Base-by-base conservation (phyloP, 37 sponge, comb jelly and placozoan species). In the Spongilla lacustris region DNA sequence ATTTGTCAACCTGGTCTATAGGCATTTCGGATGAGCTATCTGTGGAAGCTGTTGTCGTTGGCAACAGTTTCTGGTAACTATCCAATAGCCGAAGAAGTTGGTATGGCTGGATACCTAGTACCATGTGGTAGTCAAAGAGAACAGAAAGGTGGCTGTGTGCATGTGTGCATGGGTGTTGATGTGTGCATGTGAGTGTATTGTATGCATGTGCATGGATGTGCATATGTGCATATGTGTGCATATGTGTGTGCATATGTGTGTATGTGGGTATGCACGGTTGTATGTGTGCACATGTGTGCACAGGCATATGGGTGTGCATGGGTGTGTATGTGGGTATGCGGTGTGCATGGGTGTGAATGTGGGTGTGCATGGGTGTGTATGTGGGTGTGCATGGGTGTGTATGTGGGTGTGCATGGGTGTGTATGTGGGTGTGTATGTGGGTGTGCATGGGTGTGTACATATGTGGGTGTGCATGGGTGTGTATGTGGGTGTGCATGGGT, bases 61-160 rank as follows among this genome's bases (percentile, higher is more conserved):
- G n/a, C n/a, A n/a, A 41, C 41, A 41, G 41, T 41, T 41, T 41
- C 6, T 41, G 41, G 3, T 3, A 41, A 41, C 41, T 9, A 6
- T 41, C 41, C 6, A 41, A 41, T 41, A 41, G 6, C 6, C 6
- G 41, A 6, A 41, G 6, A 3, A 41, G 41, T 3, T 9, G 6
- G 6, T 6, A 41, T 41, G 41, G 78, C 49, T 50, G 23, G 13
- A 89, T 58, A 24, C 85, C 85, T 79, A 80, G 70, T 31, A n/a
- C 0, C 85, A 36, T 79, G 76, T 89, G 90, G 66, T 89, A 89
- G 71, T 89, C 69, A 66, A 83, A 12, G 8, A 84, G 81, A 23
- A 89, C 81, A 75, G 78, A 78, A 1, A 89, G 49, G 11, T 73
- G 83, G 27, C 89, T 89, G 84, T 21, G 50, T n/a, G 41, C 3